A percentile compares a stretch with the other conserved stretches of the same genome.
Evolutionary conservation across 2,797 vertebrate genomes (phyloP).

Genomic region (Neostethus bicornis): DNA sequence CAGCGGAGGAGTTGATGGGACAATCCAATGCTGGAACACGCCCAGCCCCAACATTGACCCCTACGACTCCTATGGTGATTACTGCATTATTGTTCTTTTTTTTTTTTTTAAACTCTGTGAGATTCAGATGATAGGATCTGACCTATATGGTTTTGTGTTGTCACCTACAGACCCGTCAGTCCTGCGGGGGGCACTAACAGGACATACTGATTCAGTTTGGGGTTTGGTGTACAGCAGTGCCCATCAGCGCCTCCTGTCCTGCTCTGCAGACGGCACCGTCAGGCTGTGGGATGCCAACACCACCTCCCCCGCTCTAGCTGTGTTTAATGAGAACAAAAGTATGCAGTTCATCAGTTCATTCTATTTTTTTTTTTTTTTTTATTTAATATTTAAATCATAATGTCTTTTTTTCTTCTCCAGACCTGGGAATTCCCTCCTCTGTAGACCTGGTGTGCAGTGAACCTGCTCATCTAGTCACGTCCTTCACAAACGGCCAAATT

Average conservation of each 20-base stretch:
- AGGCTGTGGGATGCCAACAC: constrained; percentile 91
- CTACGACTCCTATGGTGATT: constrained; percentile 93
- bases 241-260: constrained; percentile 94
- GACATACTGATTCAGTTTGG: constrained; percentile 96
- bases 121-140: neutral
- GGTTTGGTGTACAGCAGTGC: constrained; percentile 92
- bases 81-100: accelerated
- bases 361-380: neutral
- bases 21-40: constrained; percentile 97
- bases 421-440: constrained; percentile 92
- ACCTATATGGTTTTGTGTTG: neutral
- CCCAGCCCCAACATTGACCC: constrained; percentile 96
- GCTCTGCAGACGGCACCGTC: constrained; percentile 94
- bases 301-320: constrained; percentile 86
- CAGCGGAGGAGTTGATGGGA: constrained; percentile 93
- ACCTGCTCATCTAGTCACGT: constrained; percentile 93
- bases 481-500: constrained; percentile 91
- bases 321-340: constrained; percentile 95
- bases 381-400: neutral
- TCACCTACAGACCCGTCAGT: constrained; percentile 88
- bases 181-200: constrained; percentile 88
- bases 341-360: constrained; percentile 13
- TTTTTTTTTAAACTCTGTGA: neutral
- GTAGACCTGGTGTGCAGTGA: constrained; percentile 97
- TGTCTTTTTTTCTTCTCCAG: constrained; percentile 60